Base-by-base conservation (phyloP, 2,888 invertebrate species). In the Macaria notata region DNA sequence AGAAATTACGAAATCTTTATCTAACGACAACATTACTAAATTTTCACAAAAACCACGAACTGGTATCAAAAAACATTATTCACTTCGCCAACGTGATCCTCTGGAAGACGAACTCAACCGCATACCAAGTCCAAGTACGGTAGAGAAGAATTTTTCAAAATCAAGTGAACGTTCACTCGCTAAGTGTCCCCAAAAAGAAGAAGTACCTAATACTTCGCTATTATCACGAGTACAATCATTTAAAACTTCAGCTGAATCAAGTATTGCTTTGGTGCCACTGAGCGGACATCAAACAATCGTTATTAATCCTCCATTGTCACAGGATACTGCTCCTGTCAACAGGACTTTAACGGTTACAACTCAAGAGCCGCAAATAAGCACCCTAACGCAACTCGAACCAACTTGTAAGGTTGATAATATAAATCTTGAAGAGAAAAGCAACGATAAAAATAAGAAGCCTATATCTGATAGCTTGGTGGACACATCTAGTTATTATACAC, bases 251-350 rank as follows among this genome's bases (percentile, higher is more conserved):
- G 82, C 86, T n/a, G 86, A 89, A 62, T 86, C 88, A n/a, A 88
- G 84, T 66, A 86, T 92, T 59, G 81, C 87, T 55, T 83, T 92
- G 50, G 81, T 92, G 43, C 92, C 92, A 46, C 72, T 92, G 60
- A 92, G 92, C 66, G 92, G 92, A 47, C 92, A 92, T 71, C 92
- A 92, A 81, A 92, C 92, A n/a, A 88, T 92, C 66, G 86, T 92
- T 31, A 87, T 92, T 56, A 83, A 92, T 75, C 90, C 92, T 61
- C 91, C 91, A 9, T 64, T 89, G 36, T 74, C 72, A 39, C 83
- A 84, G 69, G 74, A 76, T 38, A 48, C 59, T 38, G 65, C 55
- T 50, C 72, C 75, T 51, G 65, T 56, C 44, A 69, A 67, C 41
- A 70, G 68, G 47, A 55, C 56, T 50, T 49, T 41, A 9, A 31